These are phyloP conservation scores for Tinea trinotella DNA, from an alignment of 2,888 invertebrate genomes.

Conservation along the genomic window DNA sequence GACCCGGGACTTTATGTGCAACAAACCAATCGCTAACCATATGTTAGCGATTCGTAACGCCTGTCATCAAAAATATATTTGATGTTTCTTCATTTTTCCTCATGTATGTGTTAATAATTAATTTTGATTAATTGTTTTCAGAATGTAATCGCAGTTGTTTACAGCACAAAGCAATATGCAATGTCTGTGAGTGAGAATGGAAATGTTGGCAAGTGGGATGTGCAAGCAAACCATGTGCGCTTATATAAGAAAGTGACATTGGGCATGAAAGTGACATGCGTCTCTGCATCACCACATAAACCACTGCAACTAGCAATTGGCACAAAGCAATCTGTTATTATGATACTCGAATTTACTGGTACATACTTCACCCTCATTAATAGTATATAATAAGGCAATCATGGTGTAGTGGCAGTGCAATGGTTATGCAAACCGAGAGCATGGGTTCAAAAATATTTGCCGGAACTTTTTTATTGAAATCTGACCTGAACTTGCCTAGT, in stretches of 20 bases:
- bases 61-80: too few species aligned
- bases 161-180: slow-evolving; percentile 53
- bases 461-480: too few species aligned
- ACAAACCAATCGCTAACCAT: too few species aligned
- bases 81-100: too few species aligned
- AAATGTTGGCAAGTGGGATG: slow-evolving; percentile 65
- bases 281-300: slow-evolving; percentile 50
- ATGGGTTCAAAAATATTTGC: too few species aligned
- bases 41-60: not conserved
- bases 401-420: too few species aligned
- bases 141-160: slow-evolving; percentile 58
- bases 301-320: slow-evolving; percentile 51
- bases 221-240: slow-evolving; percentile 58
- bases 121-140: slow-evolving; percentile 33
- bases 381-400: too few species aligned
- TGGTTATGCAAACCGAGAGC: too few species aligned
- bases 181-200: slow-evolving; percentile 63
- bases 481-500: too few species aligned
- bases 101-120: too few species aligned
- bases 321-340: slow-evolving; percentile 58
- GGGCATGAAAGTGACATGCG: slow-evolving; percentile 43
- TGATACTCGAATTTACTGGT: slow-evolving; percentile 45
- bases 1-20: too few species aligned
- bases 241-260: slow-evolving; percentile 37
- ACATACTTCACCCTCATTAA: too few species aligned